A percentile compares a stretch with the other conserved stretches of the same genome.
Conservation (phyloP, 2,113 vertebrate species). For the Ceuthmochares aereus region DNA sequence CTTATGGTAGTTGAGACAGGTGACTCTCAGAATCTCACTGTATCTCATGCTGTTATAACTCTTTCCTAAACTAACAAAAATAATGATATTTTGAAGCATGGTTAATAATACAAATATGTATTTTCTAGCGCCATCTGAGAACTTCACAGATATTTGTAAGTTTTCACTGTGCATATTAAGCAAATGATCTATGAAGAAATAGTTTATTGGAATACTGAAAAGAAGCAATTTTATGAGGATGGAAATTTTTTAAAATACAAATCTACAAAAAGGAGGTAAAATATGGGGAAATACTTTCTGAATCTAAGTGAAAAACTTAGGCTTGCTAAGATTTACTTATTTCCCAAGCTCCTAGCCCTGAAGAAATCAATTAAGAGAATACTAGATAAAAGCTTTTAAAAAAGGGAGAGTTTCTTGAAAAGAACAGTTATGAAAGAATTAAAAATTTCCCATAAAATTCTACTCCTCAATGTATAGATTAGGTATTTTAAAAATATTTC, state of each 20-base stretch:
- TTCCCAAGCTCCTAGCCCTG: background rate
- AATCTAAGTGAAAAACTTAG: background rate
- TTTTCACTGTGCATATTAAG: background rate
- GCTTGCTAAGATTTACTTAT: background rate
- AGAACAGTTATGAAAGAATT: no score
- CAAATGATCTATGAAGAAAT: background rate
- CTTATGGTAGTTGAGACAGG: background rate
- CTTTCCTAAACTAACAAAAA: background rate
- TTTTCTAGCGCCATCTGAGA: background rate
- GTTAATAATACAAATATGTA: background rate
- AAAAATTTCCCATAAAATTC: no score
- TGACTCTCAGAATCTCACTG: background rate
- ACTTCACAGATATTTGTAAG: background rate
- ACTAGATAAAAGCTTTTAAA: background rate
- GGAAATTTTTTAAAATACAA: background rate
- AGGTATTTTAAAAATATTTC: no score
- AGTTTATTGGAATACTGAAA: background rate
- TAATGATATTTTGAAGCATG: background rate
- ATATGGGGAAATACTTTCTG: background rate
- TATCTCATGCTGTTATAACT: background rate
- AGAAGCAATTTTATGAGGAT: background rate
- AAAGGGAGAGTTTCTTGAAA: no score
- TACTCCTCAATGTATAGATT: no score
- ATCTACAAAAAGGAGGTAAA: background rate
- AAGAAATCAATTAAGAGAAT: background rate